These are phyloP conservation scores for Anniella stebbinsi DNA, from an alignment of 2,797 vertebrate species.

Conservation along the genomic window DNA sequence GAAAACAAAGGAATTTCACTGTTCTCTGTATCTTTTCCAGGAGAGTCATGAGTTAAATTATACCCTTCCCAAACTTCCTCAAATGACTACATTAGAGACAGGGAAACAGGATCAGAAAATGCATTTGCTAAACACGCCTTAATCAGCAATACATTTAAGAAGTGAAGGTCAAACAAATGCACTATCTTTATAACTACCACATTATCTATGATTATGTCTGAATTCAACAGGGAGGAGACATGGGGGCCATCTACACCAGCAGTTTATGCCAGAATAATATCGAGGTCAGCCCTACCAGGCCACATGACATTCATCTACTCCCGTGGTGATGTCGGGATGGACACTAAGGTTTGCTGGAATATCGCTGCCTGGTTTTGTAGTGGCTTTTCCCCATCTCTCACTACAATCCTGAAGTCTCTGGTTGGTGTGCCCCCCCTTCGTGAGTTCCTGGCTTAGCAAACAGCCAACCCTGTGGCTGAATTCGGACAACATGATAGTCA, in stretches of 20 bases:
- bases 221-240: background rate
- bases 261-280: no score
- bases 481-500: no score
- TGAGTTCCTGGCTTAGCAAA: no score
- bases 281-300: no score
- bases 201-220: constrained; percentile 48
- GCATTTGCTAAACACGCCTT: constrained; percentile 45
- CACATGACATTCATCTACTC: no score
- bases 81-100: background rate
- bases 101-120: constrained; percentile 35
- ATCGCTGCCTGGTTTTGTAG: no score
- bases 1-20: background rate
- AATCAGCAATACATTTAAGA: constrained; percentile 28
- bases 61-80: background rate
- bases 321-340: no score
- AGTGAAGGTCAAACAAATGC: constrained; percentile 45
- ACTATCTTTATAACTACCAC: constrained; percentile 1
- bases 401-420: no score
- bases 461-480: no score
- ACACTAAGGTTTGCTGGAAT: no score
- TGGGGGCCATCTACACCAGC: background rate
- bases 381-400: no score
- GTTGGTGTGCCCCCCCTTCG: no score
- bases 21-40: constrained; percentile 29
- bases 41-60: constrained; percentile 51